Evolutionary conservation across 1,140 invertebrate genomes (phyloP), one percentile per base, ranked within the genome.

Genomic region (Lepidurus couesii): DNA sequence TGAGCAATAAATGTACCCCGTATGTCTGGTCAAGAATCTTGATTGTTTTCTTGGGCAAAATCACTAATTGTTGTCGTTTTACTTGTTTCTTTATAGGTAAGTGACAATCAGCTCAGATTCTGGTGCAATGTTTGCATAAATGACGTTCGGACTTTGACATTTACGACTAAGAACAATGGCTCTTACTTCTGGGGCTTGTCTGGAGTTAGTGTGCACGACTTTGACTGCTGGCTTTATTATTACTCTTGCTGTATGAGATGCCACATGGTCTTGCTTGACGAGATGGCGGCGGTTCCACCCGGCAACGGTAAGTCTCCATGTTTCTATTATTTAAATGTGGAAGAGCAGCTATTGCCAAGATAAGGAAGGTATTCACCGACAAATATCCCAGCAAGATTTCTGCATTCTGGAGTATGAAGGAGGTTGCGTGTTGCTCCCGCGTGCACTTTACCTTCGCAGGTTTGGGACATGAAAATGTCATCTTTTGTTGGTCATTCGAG

Each of bases 401-500:
- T 3, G 34, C 34, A 34, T 34, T 34, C 34, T 34, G 34, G 53
- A 16, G 9, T 13, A 65, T 13, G 53, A 21, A 7, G 53, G 53
- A 65, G 53, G 53, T 65, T 65, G 53, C 53, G 53, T 65, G 53
- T 21, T 21, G 13, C 13, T 11, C 53, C 53, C 9, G 34, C 34
- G 53, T 65, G 53, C 53, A 65, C 53, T 65, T 65, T 21, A 65
- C 16, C 53, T 65, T 65, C 21, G 53, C 53, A 65, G 53, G 16
- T 65, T 65, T 34, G 34, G 8, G 53, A 65, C 53, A 65, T 65
- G 53, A 65, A 16, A 65, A 65, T 65, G 53, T 65, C 53, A 65
- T 65, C 53, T 65, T 65, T 65, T 65, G 53, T 65, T 34, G 53
- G 53, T 65, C 53, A 65, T 65, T 65, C 53, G 53, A 65, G 53